phyloP scores from a whole-genome alignment of 2,888 invertebrate genomes.

The Neoaliturus tenellus region DNA sequence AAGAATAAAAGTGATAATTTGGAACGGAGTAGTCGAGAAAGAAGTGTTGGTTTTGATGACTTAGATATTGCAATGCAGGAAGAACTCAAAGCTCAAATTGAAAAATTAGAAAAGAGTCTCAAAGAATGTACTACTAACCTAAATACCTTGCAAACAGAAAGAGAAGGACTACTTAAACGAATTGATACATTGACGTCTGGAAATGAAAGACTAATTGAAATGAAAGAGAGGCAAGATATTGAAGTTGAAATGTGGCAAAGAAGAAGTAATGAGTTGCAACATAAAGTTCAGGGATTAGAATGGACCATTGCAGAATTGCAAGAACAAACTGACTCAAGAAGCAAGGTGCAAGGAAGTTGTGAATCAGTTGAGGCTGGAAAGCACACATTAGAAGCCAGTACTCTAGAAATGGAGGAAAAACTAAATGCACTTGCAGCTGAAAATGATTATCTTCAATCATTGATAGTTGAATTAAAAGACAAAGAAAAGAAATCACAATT shows the following conservation, averaged over 20 bases:
- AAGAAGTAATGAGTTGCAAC: conserved; percentile 81
- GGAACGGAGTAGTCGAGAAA: conserved; percentile 75
- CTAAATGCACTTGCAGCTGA: conserved; percentile 70
- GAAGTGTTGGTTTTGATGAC: conserved; percentile 76
- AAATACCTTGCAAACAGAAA: conserved; percentile 80
- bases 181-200: conserved; percentile 84
- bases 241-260: conserved; percentile 84
- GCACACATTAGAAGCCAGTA: conserved; percentile 67
- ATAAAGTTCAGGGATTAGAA: conserved; percentile 77
- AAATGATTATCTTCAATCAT: conserved; percentile 69
- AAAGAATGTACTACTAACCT: conserved; percentile 77
- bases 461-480: conserved; percentile 71
- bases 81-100: conserved; percentile 83
- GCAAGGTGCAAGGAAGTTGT: conserved; percentile 21
- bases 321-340: conserved; percentile 63
- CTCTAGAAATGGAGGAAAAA: conserved; percentile 70
- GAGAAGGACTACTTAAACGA: conserved; percentile 80
- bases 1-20: conserved; percentile 82
- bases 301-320: conserved; percentile 68
- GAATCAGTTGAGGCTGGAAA: conserved; percentile 64
- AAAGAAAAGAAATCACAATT: conserved; percentile 29
- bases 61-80: conserved; percentile 88
- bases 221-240: conserved; percentile 88
- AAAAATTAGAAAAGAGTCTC: conserved; percentile 79
- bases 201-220: conserved; percentile 86